Conservation (phyloP, 2,888 invertebrate species). For the Seira musarum region DNA sequence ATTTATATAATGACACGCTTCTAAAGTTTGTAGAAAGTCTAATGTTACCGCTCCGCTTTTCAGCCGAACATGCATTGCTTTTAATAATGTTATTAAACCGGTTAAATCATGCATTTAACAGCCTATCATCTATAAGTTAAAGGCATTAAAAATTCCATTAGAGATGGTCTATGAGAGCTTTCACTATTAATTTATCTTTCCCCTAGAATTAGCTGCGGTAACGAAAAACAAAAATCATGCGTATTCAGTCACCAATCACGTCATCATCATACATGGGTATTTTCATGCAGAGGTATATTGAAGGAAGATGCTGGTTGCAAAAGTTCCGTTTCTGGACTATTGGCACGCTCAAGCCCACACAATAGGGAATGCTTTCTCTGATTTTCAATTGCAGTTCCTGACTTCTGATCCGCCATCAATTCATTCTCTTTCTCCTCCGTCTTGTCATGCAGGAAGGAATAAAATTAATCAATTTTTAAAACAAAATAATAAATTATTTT, state of each 20-base stretch:
- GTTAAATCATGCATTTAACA: too few relatives aligned
- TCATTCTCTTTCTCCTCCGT: constrained; percentile 31
- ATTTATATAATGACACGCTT: too few relatives aligned
- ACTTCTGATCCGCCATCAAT: neutral
- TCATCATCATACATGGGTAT: constrained; percentile 23
- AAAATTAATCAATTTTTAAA: constrained; percentile 8
- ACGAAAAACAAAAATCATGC: neutral
- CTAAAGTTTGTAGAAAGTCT: too few relatives aligned
- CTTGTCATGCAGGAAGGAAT: constrained; percentile 10
- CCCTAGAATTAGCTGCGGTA: neutral
- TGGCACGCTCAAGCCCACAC: constrained; percentile 59
- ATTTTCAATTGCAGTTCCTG: neutral
- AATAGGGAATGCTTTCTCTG: constrained; percentile 48
- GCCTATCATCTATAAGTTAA: too few relatives aligned
- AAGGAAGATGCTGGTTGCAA: constrained; percentile 36
- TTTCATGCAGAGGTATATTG: constrained; percentile 42
- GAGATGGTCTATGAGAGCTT: neutral
- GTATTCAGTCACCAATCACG: neutral
- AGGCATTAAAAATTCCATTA: too few relatives aligned
- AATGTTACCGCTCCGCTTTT: too few relatives aligned
- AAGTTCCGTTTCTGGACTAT: constrained; percentile 54
- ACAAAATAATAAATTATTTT: constrained; percentile 26
- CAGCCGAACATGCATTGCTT: too few relatives aligned
- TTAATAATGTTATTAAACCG: too few relatives aligned
- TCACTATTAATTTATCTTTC: neutral